phyloP scores from a whole-genome alignment of 2,888 invertebrate genomes.

The Drosophila emarginata region DNA sequence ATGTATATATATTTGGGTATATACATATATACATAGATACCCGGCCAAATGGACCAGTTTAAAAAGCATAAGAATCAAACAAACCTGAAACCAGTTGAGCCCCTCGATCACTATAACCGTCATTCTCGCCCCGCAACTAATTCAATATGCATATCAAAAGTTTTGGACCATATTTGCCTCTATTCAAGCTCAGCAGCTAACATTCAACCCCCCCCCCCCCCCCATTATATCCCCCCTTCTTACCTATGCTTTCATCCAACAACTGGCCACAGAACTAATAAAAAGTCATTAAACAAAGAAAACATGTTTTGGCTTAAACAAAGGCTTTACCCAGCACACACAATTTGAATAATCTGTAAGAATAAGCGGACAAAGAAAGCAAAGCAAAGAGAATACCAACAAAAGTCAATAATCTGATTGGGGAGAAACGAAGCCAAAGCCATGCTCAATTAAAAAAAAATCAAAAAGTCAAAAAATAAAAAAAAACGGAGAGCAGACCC shows the following conservation, averaged over 20 bases:
- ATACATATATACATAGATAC: slow-evolving; percentile 23
- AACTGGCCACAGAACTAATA: slow-evolving; percentile 57
- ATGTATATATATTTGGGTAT: background rate
- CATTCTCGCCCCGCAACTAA: slow-evolving; percentile 19
- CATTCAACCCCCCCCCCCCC: background rate
- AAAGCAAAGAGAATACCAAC: slow-evolving; percentile 38
- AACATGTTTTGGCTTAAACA: slow-evolving; percentile 73
- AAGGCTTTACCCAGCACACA: slow-evolving; percentile 57
- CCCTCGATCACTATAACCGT: slow-evolving; percentile 32
- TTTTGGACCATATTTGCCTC: slow-evolving; percentile 47
- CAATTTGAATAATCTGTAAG: slow-evolving; percentile 61
- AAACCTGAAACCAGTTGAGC: slow-evolving; percentile 48
- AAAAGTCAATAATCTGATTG: slow-evolving; percentile 74
- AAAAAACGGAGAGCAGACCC: slow-evolving; percentile 48
- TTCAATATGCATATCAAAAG: slow-evolving; percentile 43
- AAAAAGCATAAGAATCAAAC: slow-evolving; percentile 57
- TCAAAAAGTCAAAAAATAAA: slow-evolving; percentile 24
- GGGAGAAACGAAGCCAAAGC: slow-evolving; percentile 33
- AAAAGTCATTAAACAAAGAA: slow-evolving; percentile 65
- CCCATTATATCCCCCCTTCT: too few relatives aligned
- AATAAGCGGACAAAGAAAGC: slow-evolving; percentile 10
- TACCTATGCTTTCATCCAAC: background rate
- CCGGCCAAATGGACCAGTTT: slow-evolving; percentile 39
- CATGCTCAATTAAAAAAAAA: slow-evolving; percentile 28
- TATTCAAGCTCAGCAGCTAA: slow-evolving; percentile 24